Conservation (phyloP, 2,888 invertebrate genomes). For the Microctonus hyperodae region DNA sequence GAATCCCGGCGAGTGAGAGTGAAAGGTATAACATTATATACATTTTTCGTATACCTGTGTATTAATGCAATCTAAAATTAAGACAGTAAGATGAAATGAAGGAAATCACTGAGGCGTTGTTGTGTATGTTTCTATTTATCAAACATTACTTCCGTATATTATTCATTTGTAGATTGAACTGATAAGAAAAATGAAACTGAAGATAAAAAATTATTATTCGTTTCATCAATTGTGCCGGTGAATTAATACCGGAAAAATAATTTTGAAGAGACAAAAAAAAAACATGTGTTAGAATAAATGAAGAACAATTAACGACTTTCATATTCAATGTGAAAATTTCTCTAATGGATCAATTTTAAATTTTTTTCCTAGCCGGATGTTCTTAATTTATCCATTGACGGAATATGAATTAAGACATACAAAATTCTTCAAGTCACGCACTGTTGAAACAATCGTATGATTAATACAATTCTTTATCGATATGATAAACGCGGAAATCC, state of each 20-base stretch:
- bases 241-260: background rate
- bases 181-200: background rate
- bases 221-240: background rate
- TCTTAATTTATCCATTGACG: constrained; percentile 6
- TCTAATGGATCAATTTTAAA: background rate
- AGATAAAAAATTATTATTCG: background rate
- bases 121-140: background rate
- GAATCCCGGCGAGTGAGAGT: constrained; percentile 33
- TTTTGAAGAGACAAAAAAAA: background rate
- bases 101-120: background rate
- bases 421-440: constrained; percentile 1
- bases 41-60: constrained; percentile 21
- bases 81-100: background rate
- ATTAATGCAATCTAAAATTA: background rate
- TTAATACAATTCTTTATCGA: background rate
- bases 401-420: background rate
- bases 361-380: background rate
- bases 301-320: constrained; percentile 10
- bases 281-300: constrained; percentile 7
- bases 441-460: background rate
- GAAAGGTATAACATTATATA: constrained; percentile 37
- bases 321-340: constrained; percentile 10
- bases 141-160: background rate
- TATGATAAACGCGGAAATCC: background rate
- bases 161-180: background rate